Evolutionary conservation across 2,888 invertebrate genomes (phyloP), one percentile per base, ranked within the genome.

Genomic region (Rhagophthalmus giganteus): DNA sequence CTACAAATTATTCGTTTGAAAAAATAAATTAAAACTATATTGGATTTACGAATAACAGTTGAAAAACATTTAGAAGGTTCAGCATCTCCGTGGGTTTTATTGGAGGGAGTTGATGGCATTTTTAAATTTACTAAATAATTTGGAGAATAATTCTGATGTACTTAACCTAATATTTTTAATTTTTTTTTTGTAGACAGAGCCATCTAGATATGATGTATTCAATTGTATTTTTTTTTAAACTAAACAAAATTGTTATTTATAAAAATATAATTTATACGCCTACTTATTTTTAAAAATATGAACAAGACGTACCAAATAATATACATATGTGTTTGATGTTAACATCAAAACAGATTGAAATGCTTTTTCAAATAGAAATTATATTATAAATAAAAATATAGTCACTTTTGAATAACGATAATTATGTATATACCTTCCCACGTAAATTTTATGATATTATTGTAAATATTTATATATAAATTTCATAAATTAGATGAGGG

Each of bases 1-100:
- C 76, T 77, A 54, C 35, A 69, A 70, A 28, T 37, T 55, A 16
- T 1, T 13, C 6, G 15, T n/a, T 20, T n/a, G n/a, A n/a, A 12
- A 10, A n/a, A 2, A 30, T 13, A 9, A 26, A 11, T 9, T 7
- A 1, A 25, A 9, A 24, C 1, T 11, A 31, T 39, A 9, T 42
- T 45, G 49, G 24, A 51, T 45, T 54, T 62, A 68, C 67, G 38
- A 33, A 35, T 55, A 25, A 68, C 50, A 13, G 67, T 63, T 12
- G 67, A 64, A 52, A 61, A 40, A 2, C 24, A 27, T 24, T 25
- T 34, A 1, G 25, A 12, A 40, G 12, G 28, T 9, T 16, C 20
- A 33, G 9, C 31, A 26, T 40, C 32, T 1, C 32, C 27, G 2
- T 15, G 26, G 9, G 37, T 38, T 44, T 32, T 50, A n/a, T 28